Evolutionary conservation across 1,140 invertebrate species (phyloP).

Genomic region (Drosophila micromelanica): DNA sequence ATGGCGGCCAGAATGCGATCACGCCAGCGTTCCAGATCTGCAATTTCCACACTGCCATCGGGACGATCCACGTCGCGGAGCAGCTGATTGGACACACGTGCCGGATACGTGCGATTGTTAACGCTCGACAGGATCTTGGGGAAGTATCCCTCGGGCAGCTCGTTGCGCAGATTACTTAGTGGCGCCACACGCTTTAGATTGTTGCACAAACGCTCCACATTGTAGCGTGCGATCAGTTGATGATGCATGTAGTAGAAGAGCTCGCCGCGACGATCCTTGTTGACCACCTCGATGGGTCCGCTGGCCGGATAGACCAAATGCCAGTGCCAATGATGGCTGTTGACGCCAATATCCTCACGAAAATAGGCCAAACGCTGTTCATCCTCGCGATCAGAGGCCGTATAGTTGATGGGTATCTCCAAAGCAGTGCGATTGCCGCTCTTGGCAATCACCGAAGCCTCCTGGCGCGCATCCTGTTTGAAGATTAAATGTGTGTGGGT

Average conservation of each 20-base stretch:
- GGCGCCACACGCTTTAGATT: slow-evolving; percentile 85
- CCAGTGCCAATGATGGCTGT: slow-evolving; percentile 91
- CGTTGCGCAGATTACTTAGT: slow-evolving; percentile 85
- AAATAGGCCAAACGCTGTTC: slow-evolving; percentile 89
- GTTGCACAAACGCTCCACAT: slow-evolving; percentile 87
- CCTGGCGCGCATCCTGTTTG: slow-evolving; percentile 84
- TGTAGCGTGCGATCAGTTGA: slow-evolving; percentile 87
- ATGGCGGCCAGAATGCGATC: slow-evolving; percentile 87
- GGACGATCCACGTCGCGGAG: slow-evolving; percentile 86
- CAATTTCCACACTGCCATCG: slow-evolving; percentile 85
- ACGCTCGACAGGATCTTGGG: slow-evolving; percentile 86
- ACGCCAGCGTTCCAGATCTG: slow-evolving; percentile 87
- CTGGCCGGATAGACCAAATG: slow-evolving; percentile 88
- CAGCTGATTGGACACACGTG: slow-evolving; percentile 85
- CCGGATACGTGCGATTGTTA: slow-evolving; percentile 86
- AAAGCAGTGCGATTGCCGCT: slow-evolving; percentile 80
- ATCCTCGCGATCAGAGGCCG: slow-evolving; percentile 87
- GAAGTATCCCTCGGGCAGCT: slow-evolving; percentile 85
- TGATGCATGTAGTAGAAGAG: slow-evolving; percentile 91
- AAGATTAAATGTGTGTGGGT: neutral
- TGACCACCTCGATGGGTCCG: slow-evolving; percentile 85
- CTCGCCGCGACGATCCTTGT: slow-evolving; percentile 89
- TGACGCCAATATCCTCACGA: slow-evolving; percentile 86
- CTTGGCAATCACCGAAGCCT: slow-evolving; percentile 76
- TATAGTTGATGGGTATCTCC: slow-evolving; percentile 88